Conservation (phyloP, 2,797 vertebrate genomes). For the Podarcis lilfordi region DNA sequence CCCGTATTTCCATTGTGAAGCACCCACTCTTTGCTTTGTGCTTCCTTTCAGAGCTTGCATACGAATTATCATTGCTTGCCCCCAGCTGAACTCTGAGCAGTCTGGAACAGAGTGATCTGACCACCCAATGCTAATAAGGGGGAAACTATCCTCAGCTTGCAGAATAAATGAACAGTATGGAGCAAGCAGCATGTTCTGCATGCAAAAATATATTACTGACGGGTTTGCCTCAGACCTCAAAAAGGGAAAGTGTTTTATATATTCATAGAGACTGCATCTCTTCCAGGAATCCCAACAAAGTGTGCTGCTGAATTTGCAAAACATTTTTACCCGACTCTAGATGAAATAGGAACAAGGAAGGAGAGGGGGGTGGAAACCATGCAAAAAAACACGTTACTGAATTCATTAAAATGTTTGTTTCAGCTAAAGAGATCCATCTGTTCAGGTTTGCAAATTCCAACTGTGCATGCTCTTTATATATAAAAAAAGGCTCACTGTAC, state of each 20-base stretch:
- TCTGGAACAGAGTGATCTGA: constrained; percentile 1
- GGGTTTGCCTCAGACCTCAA: neutral
- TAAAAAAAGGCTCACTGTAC: neutral
- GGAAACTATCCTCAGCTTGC: neutral
- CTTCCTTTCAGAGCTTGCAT: neutral
- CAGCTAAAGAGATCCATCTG: neutral
- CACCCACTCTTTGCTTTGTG: neutral
- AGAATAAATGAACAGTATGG: neutral
- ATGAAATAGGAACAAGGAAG: neutral
- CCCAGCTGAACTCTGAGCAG: neutral
- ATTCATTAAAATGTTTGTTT: neutral
- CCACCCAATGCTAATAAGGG: neutral
- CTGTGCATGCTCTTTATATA: neutral
- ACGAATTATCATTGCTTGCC: neutral
- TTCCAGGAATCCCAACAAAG: neutral
- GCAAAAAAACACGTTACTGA: neutral
- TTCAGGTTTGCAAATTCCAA: neutral
- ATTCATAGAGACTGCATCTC: too few relatives aligned
- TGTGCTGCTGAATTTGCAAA: neutral
- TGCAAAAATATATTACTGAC: neutral
- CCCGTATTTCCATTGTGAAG: neutral
- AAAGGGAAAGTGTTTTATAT: neutral
- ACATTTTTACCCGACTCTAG: neutral
- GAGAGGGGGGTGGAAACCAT: neutral
- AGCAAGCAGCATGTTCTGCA: neutral